Base-by-base conservation (phyloP, 2,113 vertebrate genomes). In the Epinephelus lanceolatus region DNA sequence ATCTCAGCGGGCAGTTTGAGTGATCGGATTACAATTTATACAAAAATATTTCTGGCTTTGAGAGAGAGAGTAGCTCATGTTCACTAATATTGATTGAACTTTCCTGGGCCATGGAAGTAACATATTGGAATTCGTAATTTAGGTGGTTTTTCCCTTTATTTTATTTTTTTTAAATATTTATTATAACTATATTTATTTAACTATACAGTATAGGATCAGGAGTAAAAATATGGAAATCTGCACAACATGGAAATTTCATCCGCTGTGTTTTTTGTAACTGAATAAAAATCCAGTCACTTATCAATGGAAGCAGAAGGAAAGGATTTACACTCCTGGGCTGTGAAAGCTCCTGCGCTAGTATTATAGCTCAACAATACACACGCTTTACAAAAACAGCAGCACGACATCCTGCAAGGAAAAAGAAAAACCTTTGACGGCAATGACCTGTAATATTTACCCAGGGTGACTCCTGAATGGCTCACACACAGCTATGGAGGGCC, bases 401-500 rank as follows among this genome's bases (percentile, higher is more conserved):
- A 27, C 13, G 77, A 76, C 71, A 81, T 81, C 74, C 87, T 83
- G 59, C 49, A 42, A 80, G 77, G 78, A 65, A 68, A 79, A 91
- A 85, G 79, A 77, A 86, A 89, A 93, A 88, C 88, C 71, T 60
- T 70, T 13, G 72, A 86, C 4, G 19, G 69, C 83, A 90, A 75
- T 67, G 88, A 86, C 81, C 81, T 85, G 82, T 82, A 56, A 72
- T 90, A 75, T 90, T 90, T 89, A 83, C 37, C 75, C 71, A 65
- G 33, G 57, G 68, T 72, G 65, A 80, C 71, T 88, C 70, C 76
- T 87, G 71, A 79, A 86, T 66, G 76, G 71, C 53, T 66, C 37
- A 9, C 59, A 79, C 67, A 37, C 62, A 71, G 87, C 78, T 40
- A 19, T 3, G 59, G 61, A 66, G 33, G 51, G 66, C 70, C 77